Percentiles rank a stretch among this genome's conserved stretches.
Evolutionary conservation across 2,113 vertebrate species (phyloP).

Genomic region (Gavia stellata): DNA sequence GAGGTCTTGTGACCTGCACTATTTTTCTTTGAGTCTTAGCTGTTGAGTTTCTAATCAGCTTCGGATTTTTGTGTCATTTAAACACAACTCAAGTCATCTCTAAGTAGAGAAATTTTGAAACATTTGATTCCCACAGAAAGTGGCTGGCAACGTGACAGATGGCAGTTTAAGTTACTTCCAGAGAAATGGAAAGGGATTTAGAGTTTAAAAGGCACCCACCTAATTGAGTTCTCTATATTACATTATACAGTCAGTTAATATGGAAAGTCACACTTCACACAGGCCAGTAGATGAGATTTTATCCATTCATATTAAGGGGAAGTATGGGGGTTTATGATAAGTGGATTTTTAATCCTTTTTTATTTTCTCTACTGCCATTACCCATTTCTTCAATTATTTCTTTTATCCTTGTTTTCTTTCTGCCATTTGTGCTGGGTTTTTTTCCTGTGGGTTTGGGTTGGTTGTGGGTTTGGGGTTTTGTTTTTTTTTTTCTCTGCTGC

Average conservation of each 20-base stretch:
- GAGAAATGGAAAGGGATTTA: neutral
- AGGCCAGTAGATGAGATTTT: neutral
- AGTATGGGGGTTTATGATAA: rapidly evolving
- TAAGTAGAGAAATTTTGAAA: neutral
- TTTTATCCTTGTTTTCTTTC: neutral
- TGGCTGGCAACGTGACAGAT: neutral
- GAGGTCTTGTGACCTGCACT: neutral
- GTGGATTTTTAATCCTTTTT: neutral
- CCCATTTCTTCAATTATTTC: neutral
- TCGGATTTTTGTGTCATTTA: neutral
- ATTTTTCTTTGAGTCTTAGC: neutral
- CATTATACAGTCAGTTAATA: neutral
- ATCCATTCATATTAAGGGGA: neutral
- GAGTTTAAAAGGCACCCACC: neutral
- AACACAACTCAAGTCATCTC: neutral
- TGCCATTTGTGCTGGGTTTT: neutral
- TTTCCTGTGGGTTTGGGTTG: neutral
- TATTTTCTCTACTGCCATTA: neutral
- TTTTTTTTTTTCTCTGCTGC: neutral
- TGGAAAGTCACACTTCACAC: neutral
- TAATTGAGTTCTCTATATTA: neutral
- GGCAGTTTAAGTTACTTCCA: neutral
- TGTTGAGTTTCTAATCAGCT: neutral
- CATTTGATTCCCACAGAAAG: neutral
- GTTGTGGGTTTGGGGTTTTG: neutral